These are phyloP conservation scores for Nomada goodeniana DNA, from an alignment of 2,888 invertebrate genomes.

Conservation along the genomic window DNA sequence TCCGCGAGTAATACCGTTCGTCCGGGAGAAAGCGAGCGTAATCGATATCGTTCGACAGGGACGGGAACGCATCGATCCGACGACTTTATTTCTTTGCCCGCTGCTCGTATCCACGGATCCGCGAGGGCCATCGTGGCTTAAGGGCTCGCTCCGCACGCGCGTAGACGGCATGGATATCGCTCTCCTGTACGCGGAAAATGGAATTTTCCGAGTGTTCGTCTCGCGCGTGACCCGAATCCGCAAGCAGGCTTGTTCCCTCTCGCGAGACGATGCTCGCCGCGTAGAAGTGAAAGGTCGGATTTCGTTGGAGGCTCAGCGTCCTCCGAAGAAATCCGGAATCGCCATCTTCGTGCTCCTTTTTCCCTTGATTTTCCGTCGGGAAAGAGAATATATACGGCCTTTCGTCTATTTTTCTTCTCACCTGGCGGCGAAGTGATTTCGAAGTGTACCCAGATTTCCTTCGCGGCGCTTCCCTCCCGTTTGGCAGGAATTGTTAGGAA, in stretches of 20 bases:
- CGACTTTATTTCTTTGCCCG: constrained; percentile 32
- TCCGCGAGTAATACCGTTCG: constrained; percentile 5
- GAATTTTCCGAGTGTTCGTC: constrained; percentile 66
- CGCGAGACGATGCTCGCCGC: constrained; percentile 46
- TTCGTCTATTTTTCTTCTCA: neutral
- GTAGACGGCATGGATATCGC: constrained; percentile 47
- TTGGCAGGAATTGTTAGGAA: no score
- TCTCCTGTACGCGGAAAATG: constrained; percentile 49
- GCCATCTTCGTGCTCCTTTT: neutral
- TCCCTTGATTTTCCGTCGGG: neutral
- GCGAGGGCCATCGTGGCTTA: constrained; percentile 8
- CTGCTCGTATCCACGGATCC: constrained; percentile 24
- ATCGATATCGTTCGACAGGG: constrained; percentile 33
- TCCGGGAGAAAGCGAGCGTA: constrained; percentile 13
- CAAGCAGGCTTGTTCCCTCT: constrained; percentile 37
- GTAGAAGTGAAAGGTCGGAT: constrained; percentile 59
- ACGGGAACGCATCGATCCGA: neutral
- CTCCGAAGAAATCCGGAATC: constrained; percentile 30
- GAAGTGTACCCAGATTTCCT: neutral
- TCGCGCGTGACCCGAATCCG: constrained; percentile 62
- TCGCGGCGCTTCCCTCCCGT: no score
- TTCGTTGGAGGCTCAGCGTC: constrained; percentile 29
- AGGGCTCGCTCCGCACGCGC: constrained; percentile 11
- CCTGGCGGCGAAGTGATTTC: neutral
- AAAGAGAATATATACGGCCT: neutral